phyloP scores from a whole-genome alignment of 2,888 invertebrate species.

The Marasmarcha lunaedactyla region DNA sequence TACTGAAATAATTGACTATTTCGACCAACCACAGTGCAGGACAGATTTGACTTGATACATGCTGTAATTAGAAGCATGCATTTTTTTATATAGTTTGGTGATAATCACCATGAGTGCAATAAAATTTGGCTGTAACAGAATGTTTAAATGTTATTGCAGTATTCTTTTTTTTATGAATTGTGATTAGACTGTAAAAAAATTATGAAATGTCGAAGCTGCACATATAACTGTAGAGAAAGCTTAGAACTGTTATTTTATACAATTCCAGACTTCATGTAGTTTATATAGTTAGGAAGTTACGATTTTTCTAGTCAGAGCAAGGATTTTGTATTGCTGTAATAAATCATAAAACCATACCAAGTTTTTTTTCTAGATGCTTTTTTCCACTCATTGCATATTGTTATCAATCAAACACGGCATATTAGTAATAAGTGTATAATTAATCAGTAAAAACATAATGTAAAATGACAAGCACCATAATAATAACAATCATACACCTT shows the following conservation, averaged over 20 bases:
- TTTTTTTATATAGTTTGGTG: not conserved
- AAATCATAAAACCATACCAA: slow-evolving; percentile 33
- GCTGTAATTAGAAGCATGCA: too few relatives aligned
- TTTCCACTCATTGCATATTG: too few relatives aligned
- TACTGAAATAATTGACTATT: too few relatives aligned
- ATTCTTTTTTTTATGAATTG: slow-evolving; percentile 4
- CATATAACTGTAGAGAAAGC: too few relatives aligned
- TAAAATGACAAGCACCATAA: slow-evolving; percentile 13
- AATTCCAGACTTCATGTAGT: slow-evolving; percentile 28
- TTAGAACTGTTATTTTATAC: slow-evolving; percentile 14
- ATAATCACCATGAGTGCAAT: too few relatives aligned
- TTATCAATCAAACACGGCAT: too few relatives aligned
- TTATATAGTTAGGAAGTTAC: slow-evolving; percentile 31
- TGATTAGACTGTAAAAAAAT: not conserved
- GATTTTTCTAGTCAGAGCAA: slow-evolving; percentile 64
- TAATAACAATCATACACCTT: slow-evolving; percentile 6
- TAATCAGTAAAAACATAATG: slow-evolving; percentile 8
- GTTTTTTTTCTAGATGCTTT: slow-evolving; percentile 16
- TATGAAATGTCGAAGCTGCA: too few relatives aligned
- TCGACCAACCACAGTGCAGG: too few relatives aligned
- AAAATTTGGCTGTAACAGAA: too few relatives aligned
- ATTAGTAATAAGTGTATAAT: not conserved
- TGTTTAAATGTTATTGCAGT: not conserved
- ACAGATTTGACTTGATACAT: too few relatives aligned
- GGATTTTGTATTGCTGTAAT: slow-evolving; percentile 62